Percentiles rank a stretch among this genome's conserved stretches.
Evolutionary conservation across 2,797 vertebrate genomes (phyloP).

Genomic region (Pteropus rufus): DNA sequence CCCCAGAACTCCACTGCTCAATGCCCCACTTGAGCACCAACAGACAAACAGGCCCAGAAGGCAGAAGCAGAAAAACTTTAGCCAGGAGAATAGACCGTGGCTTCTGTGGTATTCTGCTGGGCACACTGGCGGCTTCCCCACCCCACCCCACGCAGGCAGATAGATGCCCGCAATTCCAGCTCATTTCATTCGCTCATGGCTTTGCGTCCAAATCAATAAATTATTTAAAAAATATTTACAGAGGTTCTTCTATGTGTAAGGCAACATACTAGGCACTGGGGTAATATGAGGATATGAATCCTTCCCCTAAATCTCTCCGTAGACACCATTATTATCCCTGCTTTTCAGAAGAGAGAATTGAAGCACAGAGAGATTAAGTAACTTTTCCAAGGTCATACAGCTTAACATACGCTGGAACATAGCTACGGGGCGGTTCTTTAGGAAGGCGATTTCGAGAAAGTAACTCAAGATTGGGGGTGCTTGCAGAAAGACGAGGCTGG

Average conservation of each 20-base stretch:
- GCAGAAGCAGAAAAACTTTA: background rate
- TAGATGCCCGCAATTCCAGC: background rate
- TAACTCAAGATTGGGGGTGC: background rate
- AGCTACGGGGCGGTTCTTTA: background rate
- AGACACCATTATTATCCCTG: background rate
- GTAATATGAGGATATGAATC: background rate
- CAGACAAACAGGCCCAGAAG: background rate
- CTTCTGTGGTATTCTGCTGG: background rate
- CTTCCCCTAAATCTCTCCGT: background rate
- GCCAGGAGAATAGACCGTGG: background rate
- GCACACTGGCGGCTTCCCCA: background rate
- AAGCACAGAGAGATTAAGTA: background rate
- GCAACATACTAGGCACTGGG: background rate
- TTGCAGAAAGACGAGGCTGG: background rate
- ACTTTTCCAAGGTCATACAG: background rate
- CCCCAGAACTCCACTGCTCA: background rate
- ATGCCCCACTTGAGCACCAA: background rate
- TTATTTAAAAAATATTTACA: constrained; percentile 7
- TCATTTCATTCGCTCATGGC: background rate
- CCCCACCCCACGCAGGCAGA: background rate
- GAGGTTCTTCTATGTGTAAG: background rate
- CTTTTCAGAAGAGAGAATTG: background rate
- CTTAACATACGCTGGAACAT: background rate
- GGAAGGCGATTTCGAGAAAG: background rate
- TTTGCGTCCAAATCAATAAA: background rate